Evolutionary conservation across 2,113 vertebrate genomes (phyloP), one percentile per base, ranked within the genome.

Genomic region (Cololabis saira): DNA sequence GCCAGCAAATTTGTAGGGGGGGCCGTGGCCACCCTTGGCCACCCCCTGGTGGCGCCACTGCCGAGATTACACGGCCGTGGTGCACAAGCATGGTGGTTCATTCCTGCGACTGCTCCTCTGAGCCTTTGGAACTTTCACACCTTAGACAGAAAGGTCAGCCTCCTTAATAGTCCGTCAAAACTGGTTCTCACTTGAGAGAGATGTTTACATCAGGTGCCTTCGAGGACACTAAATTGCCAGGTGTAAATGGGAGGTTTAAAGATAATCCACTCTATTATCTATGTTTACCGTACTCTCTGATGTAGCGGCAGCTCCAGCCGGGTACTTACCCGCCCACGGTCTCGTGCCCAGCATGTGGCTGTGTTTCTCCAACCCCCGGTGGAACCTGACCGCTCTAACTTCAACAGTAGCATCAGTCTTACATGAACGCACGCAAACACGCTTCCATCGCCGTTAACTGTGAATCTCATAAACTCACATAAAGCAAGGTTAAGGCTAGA

Each of bases 401-500:
- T 47, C 67, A 63, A 56, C 9, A 67, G 11, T 58, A 57, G 22
- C 17, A 22, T 76, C 12, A 44, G 17, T 61, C 43, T 62, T 53
- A n/a, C n/a, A 62, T 30, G 14, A 49, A 51, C 18, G 33, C 14
- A 42, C 11, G 30, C 18, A 22, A 12, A 21, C n/a, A n/a, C 24
- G 33, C 45, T 33, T 48, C 49, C 58, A 55, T n/a, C 71, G 50
- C n/a, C 53, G 27, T 63, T 65, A 64, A 52, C 52, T 44, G 24
- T 41, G 61, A 65, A 78, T 55, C 63, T 73, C 24, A 75, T 60
- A 76, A 85, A 76, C 49, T 64, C 47, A 40, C 47, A 52, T 47
- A 65, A 72, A 47, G 51, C 53, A 67, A 64, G 53, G 59, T 78
- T 80, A 61, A 54, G 63, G 62, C 60, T 69, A 61, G 40, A 67